Evolutionary conservation across 2,797 vertebrate genomes (phyloP).

Genomic region (Vireo griseus): DNA sequence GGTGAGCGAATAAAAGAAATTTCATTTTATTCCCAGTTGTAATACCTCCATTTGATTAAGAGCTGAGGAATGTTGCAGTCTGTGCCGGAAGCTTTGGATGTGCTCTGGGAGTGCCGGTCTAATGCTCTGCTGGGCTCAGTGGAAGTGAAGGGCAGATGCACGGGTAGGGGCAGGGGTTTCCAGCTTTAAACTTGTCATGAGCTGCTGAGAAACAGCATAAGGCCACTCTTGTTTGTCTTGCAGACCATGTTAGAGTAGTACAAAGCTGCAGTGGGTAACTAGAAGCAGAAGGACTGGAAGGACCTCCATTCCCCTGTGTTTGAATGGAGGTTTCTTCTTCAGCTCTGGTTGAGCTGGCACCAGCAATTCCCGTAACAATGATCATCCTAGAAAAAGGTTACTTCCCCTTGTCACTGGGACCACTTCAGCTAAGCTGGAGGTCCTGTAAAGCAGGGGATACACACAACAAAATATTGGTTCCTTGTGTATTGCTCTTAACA

Average conservation of each 20-base stretch:
- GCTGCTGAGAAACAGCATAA: neutral
- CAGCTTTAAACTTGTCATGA: neutral
- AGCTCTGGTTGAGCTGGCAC: neutral
- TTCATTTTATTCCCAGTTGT: neutral
- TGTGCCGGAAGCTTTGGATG: neutral
- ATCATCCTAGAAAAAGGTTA: neutral
- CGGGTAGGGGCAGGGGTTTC: neutral
- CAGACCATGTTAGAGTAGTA: neutral
- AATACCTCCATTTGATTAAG: neutral
- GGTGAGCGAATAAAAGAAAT: neutral
- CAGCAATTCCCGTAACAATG: neutral
- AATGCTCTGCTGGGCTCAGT: neutral
- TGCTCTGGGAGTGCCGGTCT: rapidly evolving
- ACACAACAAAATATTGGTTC: neutral
- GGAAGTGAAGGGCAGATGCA: neutral
- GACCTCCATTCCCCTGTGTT: neutral
- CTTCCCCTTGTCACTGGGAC: neutral
- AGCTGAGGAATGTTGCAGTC: neutral
- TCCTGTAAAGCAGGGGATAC: neutral
- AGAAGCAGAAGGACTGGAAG: neutral
- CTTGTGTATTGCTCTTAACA: neutral
- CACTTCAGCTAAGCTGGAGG: neutral
- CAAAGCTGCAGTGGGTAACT: neutral
- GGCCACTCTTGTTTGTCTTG: neutral
- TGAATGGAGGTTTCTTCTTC: neutral